Conservation (phyloP, 2,797 vertebrate species). For the Lacerta agilis region DNA sequence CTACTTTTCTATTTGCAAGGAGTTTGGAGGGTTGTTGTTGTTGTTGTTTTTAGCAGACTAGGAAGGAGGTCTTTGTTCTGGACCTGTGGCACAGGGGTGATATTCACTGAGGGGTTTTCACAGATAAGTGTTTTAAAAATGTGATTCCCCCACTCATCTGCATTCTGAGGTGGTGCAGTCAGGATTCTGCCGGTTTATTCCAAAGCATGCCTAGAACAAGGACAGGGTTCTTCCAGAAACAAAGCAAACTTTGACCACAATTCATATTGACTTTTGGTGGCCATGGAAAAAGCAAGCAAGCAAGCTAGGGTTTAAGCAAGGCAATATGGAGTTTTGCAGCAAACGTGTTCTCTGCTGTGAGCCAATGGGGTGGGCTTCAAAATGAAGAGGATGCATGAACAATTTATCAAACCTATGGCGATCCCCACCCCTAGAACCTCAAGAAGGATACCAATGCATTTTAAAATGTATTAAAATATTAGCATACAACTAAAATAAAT, state of each 20-base stretch:
- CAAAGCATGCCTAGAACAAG: background rate
- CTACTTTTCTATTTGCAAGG: background rate
- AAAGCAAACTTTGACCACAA: background rate
- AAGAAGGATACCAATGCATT: background rate
- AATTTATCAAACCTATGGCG: background rate
- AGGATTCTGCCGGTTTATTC: background rate
- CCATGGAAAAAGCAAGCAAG: background rate
- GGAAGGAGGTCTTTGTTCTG: background rate
- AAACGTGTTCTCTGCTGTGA: background rate
- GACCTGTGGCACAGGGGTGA: background rate
- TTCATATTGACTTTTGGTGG: background rate
- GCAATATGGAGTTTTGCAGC: background rate
- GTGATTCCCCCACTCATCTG: background rate
- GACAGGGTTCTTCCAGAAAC: background rate
- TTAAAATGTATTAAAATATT: background rate
- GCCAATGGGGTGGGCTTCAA: background rate
- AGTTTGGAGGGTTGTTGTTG: background rate
- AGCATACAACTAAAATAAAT: background rate
- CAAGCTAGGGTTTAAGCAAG: background rate
- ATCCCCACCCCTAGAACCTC: background rate
- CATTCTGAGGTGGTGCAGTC: background rate
- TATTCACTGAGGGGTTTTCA: too few species aligned
- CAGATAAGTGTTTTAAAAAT: background rate
- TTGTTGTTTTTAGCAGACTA: background rate
- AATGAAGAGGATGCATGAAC: background rate